Conservation (phyloP, 1,140 invertebrate species). For the Drosophila teissieri region DNA sequence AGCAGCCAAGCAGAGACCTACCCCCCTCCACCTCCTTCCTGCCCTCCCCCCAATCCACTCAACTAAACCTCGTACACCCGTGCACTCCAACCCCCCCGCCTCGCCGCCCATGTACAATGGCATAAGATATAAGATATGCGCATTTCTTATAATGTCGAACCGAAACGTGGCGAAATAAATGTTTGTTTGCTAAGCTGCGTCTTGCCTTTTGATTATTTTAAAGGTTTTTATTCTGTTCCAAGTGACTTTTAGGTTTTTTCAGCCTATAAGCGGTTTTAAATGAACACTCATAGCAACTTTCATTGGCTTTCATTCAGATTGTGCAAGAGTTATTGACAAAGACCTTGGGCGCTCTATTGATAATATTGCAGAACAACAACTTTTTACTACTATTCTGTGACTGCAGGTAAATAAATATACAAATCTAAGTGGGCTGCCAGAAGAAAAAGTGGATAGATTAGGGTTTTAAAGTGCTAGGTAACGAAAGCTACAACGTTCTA, state of each 20-base stretch:
- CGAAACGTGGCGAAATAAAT: conserved; percentile 50
- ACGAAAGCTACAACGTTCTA: no score
- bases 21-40: no score
- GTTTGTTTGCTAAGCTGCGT: conserved; percentile 75
- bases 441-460: no score
- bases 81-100: conserved; percentile 27
- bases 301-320: neutral
- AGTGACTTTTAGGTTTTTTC: neutral
- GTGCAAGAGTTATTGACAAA: neutral
- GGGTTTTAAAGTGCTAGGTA: no score
- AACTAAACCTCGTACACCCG: conserved; percentile 27
- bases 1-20: conserved; percentile 26
- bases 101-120: conserved; percentile 71
- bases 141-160: conserved; percentile 75
- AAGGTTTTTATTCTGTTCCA: conserved; percentile 11
- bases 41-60: conserved; percentile 21
- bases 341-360: conserved; percentile 1
- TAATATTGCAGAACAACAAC: neutral
- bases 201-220: conserved; percentile 60
- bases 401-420: no score
- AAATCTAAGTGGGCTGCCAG: no score
- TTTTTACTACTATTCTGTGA: no score
- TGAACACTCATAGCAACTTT: neutral
- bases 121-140: conserved; percentile 78
- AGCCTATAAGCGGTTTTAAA: neutral